Evolutionary conservation across 2,113 vertebrate genomes (phyloP), one percentile per base, ranked within the genome.

Genomic region (Sorex fumeus): DNA sequence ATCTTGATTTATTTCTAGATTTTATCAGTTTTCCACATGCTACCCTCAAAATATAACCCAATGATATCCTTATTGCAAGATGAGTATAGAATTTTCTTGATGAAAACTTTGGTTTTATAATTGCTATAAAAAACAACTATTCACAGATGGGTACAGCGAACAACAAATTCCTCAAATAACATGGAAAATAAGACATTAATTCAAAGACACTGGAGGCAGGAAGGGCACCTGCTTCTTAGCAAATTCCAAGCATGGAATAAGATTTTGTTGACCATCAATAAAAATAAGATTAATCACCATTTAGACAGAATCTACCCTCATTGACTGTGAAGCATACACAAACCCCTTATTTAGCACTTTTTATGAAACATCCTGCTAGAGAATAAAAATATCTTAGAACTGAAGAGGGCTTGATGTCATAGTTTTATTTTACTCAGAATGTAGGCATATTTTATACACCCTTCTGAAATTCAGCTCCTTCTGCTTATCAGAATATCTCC

Each of bases 1-100:
- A 91, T 95, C 91, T 78, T 91, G 53, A 90, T 77, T 92, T 90
- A 83, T 93, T 90, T 93, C 83, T 93, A 77, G 32, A 60, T 78
- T 88, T 83, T 92, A 45, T 86, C 82, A 95, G 76, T 78, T 62
- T 45, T 72, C 76, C 60, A 84, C 30, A 88, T 88, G 32, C 11
- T 82, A 62, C 85, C 36, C 90, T 45, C 9, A 86, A 83, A 94
- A 85, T 1, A 71, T 74, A 94, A 79, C 87, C 60, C 75, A 83
- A 4, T 83, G 75, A 75, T 27, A 90, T 72, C 30, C 27, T 94
- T 45, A 19, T 90, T 91, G 74, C 28, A 79, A 47, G 21, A 10
- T 84, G 72, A 91, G 12, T 62, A 50, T 40, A 87, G 67, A 7
- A 84, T 93, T 87, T 89, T 53, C 81, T 90, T 95, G 62, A 74